A percentile compares a stretch with the other conserved stretches of the same genome.
Evolutionary conservation across 1,140 invertebrate species (phyloP).

Genomic region (Drosophila nebulosa): DNA sequence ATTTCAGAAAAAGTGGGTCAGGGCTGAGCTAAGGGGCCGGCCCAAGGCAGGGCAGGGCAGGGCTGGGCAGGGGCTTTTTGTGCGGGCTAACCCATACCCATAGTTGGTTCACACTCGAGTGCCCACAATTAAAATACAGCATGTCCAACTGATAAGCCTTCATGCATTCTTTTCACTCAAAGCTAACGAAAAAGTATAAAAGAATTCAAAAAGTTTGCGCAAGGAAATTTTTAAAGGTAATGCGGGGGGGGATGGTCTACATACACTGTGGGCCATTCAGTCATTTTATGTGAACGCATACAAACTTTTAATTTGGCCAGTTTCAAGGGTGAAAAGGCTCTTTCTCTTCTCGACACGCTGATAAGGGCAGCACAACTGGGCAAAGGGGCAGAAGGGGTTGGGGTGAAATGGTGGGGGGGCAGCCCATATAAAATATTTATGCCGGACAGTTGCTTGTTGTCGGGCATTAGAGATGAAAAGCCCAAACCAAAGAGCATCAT

Average conservation of each 20-base stretch:
- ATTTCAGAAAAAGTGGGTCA: neutral
- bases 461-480: neutral
- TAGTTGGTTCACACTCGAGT: conserved; percentile 62
- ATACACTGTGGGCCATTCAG: neutral
- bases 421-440: conserved; percentile 69
- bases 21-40: neutral
- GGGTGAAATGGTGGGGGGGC: too few species aligned
- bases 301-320: conserved; percentile 75
- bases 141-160: conserved; percentile 76
- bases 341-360: neutral
- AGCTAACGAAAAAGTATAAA: conserved; percentile 17
- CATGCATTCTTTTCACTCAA: conserved; percentile 67
- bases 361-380: conserved; percentile 15
- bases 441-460: conserved; percentile 38
- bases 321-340: conserved; percentile 67
- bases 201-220: conserved; percentile 72
- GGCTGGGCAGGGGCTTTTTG: conserved; percentile 39
- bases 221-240: conserved; percentile 64
- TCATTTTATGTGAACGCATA: conserved; percentile 46
- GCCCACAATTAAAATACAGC: conserved; percentile 76
- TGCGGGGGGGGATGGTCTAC: neutral
- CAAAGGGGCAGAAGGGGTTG: too few species aligned
- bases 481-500: too few species aligned
- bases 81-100: conserved; percentile 25
- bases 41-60: neutral